Percentiles rank a stretch among this genome's conserved stretches.
These are phyloP conservation scores for Hippasteria phrygiana DNA, from an alignment of 53 echinoderm and acorn worm genomes.

Conservation along the genomic window DNA sequence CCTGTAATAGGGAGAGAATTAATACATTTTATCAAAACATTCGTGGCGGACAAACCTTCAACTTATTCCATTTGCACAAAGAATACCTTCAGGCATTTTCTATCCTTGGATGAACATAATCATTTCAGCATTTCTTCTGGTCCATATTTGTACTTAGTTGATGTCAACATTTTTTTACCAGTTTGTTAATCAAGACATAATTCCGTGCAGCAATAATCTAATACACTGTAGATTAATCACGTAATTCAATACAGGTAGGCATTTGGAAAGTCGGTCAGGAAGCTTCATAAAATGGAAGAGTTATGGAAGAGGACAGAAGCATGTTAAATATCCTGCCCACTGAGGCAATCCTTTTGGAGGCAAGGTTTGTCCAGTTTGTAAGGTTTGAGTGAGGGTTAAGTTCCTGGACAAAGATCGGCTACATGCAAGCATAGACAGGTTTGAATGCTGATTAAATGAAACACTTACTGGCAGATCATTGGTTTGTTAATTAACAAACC, in stretches of 20 bases:
- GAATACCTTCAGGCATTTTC: neutral
- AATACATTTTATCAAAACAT: neutral
- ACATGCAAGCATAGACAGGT: neutral
- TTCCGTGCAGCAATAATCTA: neutral
- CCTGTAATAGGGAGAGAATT: neutral
- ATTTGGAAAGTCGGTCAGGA: slow-evolving; percentile 15
- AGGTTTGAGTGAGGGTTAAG: too few relatives aligned
- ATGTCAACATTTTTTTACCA: neutral
- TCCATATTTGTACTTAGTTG: neutral
- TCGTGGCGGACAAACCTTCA: neutral
- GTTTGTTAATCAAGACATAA: slow-evolving; percentile 28
- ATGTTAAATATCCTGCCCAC: neutral
- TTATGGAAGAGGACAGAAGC: neutral
- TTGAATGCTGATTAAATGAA: neutral
- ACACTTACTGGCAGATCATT: neutral
- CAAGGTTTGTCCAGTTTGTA: too few relatives aligned
- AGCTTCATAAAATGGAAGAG: neutral
- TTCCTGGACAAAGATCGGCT: too few relatives aligned
- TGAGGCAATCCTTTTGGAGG: neutral
- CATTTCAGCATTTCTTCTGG: neutral
- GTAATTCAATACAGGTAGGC: neutral
- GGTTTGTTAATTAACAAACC: slow-evolving; percentile 9
- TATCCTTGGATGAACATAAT: neutral
- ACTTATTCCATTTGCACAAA: neutral
- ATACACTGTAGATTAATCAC: slow-evolving; percentile 22